phyloP scores from a whole-genome alignment of 35 echinoderm and acorn worm species.

The Apostichopus japonicus region DNA sequence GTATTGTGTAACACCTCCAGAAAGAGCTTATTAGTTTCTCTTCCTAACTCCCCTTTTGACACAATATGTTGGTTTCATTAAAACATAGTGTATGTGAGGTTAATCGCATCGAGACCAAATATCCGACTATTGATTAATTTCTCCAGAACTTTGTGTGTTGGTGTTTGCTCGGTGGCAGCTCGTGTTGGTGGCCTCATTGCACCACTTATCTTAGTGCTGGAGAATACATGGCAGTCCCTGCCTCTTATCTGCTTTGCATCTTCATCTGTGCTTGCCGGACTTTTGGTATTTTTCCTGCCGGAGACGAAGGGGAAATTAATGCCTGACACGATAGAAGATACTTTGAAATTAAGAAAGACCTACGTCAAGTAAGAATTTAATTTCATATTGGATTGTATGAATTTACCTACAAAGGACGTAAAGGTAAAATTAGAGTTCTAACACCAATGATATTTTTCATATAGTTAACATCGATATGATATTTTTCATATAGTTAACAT shows the following conservation, averaged over 20 bases:
- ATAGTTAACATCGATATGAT: too few relatives aligned
- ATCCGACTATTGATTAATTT: neutral
- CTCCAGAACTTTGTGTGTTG: slow-evolving; percentile 60
- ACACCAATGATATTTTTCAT: too few relatives aligned
- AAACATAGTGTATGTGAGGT: too few relatives aligned
- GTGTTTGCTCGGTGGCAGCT: slow-evolving; percentile 67
- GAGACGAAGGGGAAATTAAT: slow-evolving; percentile 70
- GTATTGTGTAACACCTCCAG: too few relatives aligned
- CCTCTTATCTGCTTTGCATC: slow-evolving; percentile 68
- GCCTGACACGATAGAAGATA: slow-evolving; percentile 81
- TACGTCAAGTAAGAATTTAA: neutral
- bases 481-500: too few relatives aligned
- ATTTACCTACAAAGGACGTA: neutral
- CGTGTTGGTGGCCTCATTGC: slow-evolving; percentile 74
- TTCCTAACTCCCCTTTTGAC: too few relatives aligned
- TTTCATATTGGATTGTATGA: neutral
- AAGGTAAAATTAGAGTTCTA: neutral
- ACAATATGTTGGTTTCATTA: too few relatives aligned
- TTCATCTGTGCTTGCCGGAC: slow-evolving; percentile 52
- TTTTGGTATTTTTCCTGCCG: slow-evolving; percentile 60
- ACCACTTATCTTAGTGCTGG: slow-evolving; percentile 67
- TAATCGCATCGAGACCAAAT: neutral
- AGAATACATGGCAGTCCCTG: slow-evolving; percentile 51
- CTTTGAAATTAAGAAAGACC: slow-evolving; percentile 55
- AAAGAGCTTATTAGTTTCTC: too few relatives aligned